These are phyloP conservation scores for Seladonia tumulorum DNA, from an alignment of 2,888 invertebrate genomes.

Conservation along the genomic window DNA sequence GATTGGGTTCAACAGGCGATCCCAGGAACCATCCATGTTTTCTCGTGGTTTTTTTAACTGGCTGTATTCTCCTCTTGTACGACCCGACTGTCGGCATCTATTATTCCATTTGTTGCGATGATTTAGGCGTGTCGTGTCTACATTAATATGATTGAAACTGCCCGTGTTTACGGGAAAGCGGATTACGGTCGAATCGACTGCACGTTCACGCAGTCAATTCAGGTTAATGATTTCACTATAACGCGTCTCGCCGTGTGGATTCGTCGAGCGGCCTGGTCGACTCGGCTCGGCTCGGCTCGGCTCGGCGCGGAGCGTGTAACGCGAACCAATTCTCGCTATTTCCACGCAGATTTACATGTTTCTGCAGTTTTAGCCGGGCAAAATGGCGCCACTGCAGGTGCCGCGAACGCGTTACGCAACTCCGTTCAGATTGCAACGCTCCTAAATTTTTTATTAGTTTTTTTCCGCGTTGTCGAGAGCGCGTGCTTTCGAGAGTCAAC, in stretches of 20 bases:
- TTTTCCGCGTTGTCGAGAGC: background rate
- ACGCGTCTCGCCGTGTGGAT: conserved; percentile 23
- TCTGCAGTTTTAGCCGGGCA: background rate
- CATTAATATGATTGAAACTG: conserved; percentile 59
- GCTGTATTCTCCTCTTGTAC: background rate
- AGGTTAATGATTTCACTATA: conserved; percentile 60
- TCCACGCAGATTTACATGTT: conserved; percentile 30
- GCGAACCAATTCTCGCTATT: conserved; percentile 41
- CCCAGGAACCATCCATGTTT: background rate
- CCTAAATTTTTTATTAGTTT: background rate
- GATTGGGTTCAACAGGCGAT: conserved; percentile 19
- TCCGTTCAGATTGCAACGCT: background rate
- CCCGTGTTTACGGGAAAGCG: conserved; percentile 46
- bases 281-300: no score
- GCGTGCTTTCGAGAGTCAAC: background rate
- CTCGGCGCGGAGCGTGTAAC: no score
- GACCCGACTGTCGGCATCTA: conserved; percentile 9
- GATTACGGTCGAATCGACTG: conserved; percentile 59
- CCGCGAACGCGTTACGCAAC: no score
- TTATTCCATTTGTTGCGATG: conserved; percentile 55
- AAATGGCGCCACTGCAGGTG: background rate
- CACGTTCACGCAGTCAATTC: conserved; percentile 54
- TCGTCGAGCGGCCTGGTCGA: conserved; percentile 25
- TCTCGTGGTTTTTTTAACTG: background rate
- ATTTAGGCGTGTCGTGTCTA: conserved; percentile 38